These are phyloP conservation scores for Drosophila simulans DNA, from an alignment of 1,140 invertebrate species.

Conservation along the genomic window DNA sequence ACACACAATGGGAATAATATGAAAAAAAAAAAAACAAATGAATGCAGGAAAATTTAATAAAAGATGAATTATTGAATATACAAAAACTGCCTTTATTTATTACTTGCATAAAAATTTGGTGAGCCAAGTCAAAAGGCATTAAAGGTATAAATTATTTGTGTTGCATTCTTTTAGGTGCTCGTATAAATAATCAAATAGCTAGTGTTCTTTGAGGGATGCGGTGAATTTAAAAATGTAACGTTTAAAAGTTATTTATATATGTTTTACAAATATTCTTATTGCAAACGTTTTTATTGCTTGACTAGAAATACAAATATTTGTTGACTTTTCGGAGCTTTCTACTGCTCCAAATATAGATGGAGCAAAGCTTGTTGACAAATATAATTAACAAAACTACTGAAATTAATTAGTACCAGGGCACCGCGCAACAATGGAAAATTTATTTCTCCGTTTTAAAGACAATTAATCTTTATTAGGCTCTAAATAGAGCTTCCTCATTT, in stretches of 20 bases:
- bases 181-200: neutral
- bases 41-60: conserved; percentile 60
- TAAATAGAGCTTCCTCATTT: conserved; percentile 17
- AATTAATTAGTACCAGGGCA: neutral
- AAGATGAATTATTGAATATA: conserved; percentile 61
- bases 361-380: neutral
- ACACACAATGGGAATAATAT: conserved; percentile 23
- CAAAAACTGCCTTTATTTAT: conserved; percentile 8
- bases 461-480: conserved; percentile 21
- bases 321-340: neutral
- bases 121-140: too few species aligned
- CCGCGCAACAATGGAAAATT: conserved; percentile 20
- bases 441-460: conserved; percentile 9
- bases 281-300: neutral
- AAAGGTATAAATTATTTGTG: neutral
- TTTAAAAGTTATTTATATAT: neutral
- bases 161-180: neutral
- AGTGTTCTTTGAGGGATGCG: neutral
- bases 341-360: conserved; percentile 1
- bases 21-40: conserved; percentile 38
- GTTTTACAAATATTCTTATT: neutral
- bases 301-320: neutral
- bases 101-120: neutral
- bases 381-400: neutral
- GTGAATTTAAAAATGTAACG: neutral